Base-by-base conservation (phyloP, 1,140 invertebrate genomes). In the Leguminivora glycinivorella region DNA sequence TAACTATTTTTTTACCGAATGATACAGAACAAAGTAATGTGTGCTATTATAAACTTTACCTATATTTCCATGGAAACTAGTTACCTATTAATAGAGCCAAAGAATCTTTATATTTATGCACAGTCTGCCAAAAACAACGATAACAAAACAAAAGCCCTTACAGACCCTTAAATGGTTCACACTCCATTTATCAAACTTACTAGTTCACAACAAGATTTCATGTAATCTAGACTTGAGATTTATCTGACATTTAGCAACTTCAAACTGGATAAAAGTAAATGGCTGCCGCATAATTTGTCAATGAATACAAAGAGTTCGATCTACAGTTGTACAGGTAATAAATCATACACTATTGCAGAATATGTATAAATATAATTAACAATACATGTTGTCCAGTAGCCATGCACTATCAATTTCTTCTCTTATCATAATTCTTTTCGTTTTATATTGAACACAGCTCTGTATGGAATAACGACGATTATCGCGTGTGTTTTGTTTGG, bases 241-340 rank as follows among this genome's bases (percentile, higher is more conserved):
- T 71, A 70, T 70, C 70, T 71, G 72, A 68, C 70, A 70, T 69
- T 56, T 73, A 75, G 73, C 72, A 69, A 74, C 74, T 70, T 70
- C 31, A 56, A 56, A 25, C 26, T 56, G 63, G 72, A 72, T 80
- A 85, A 84, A 85, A 82, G 78, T 83, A 82, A 83, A 81, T 83
- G 78, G 80, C 78, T 77, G 78, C 75, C 71, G 81, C 75, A 82
- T 83, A 84, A 88, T 89, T 90, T 87, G 88, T 89, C 85, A 85
- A 78, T 81, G 77, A 83, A 72, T 76, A 89, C 83, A 90, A 88
- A 84, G 80, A 84, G 78, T 82, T 82, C 73, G 79, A 82, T 83
- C 75, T 80, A 70, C 74, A 71, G 76, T 70, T 74, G 82, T 29
- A n/a, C 31, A 17, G 34, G 24, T 10, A 70, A 58, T 70, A 38